Conservation (phyloP, 2,888 invertebrate species). For the Arctia plantaginis region DNA sequence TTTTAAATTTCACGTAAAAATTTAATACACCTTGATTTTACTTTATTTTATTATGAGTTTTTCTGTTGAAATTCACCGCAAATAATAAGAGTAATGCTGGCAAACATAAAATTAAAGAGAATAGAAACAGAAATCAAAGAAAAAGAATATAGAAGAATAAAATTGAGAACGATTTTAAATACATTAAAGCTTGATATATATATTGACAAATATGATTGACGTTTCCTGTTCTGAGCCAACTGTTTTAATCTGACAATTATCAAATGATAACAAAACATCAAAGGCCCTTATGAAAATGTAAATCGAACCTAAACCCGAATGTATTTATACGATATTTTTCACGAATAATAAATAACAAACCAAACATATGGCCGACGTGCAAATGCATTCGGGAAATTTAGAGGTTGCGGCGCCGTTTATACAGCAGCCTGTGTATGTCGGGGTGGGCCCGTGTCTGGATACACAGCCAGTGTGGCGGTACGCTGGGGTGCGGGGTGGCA, state of each 20-base stretch:
- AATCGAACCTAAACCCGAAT: not conserved
- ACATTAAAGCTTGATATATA: not conserved
- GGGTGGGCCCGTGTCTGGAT: conserved; percentile 69
- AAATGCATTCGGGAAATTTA: conserved; percentile 42
- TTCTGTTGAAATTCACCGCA: not conserved
- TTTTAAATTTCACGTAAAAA: not conserved
- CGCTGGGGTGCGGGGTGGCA: conserved; percentile 38
- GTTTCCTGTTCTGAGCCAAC: not conserved
- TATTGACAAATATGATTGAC: not conserved
- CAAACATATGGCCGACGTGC: conserved; percentile 31
- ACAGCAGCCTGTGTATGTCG: conserved; percentile 51
- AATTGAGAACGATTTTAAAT: too few relatives aligned
- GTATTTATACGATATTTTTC: not conserved
- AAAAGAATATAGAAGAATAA: not conserved
- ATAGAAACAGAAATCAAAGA: not conserved
- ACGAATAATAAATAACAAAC: conserved; percentile 4
- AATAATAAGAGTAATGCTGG: not conserved
- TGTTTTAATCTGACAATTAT: not conserved
- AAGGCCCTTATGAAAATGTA: not conserved
- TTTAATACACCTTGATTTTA: not conserved
- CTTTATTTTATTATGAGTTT: not conserved
- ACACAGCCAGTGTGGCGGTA: conserved; percentile 29
- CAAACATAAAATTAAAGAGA: not conserved
- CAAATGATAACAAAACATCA: not conserved
- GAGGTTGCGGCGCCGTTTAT: conserved; percentile 33